These are phyloP conservation scores for Drosophila infuscata DNA, from an alignment of 2,888 invertebrate genomes.

Conservation along the genomic window DNA sequence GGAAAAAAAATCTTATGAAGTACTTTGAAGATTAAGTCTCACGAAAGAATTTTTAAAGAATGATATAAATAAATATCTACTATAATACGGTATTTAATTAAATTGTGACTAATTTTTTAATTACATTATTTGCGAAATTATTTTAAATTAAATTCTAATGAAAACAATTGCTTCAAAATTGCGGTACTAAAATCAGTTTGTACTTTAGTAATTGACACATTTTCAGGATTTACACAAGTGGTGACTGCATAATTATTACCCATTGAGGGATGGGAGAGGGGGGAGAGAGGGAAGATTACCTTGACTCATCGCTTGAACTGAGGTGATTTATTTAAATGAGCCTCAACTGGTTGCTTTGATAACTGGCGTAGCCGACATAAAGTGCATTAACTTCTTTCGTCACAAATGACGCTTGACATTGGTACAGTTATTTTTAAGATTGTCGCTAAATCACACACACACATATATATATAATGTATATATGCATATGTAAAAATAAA, in stretches of 20 bases:
- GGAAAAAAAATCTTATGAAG: background rate
- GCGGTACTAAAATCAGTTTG: background rate
- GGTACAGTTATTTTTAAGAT: slow-evolving; percentile 70
- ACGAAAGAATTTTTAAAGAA: background rate
- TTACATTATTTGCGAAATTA: background rate
- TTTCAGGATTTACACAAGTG: background rate
- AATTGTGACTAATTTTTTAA: background rate
- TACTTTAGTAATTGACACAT: background rate
- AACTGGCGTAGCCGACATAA: slow-evolving; percentile 24
- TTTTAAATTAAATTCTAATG: no score
- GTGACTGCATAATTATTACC: slow-evolving; percentile 10
- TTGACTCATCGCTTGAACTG: slow-evolving; percentile 71
- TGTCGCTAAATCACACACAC: slow-evolving; percentile 7
- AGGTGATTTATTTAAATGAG: slow-evolving; percentile 29
- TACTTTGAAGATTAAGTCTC: background rate
- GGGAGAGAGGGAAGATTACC: slow-evolving; percentile 29
- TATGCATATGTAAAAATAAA: slow-evolving; percentile 2
- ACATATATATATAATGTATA: background rate
- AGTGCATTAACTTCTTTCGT: slow-evolving; percentile 75
- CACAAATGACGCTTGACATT: slow-evolving; percentile 60
- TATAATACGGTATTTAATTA: background rate
- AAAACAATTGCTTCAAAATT: background rate
- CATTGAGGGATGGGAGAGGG: slow-evolving; percentile 5
- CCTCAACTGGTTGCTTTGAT: slow-evolving; percentile 52
- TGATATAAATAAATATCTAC: background rate